These are phyloP conservation scores for Chrysemys picta DNA, from an alignment of 2,113 vertebrate genomes.

Conservation along the genomic window DNA sequence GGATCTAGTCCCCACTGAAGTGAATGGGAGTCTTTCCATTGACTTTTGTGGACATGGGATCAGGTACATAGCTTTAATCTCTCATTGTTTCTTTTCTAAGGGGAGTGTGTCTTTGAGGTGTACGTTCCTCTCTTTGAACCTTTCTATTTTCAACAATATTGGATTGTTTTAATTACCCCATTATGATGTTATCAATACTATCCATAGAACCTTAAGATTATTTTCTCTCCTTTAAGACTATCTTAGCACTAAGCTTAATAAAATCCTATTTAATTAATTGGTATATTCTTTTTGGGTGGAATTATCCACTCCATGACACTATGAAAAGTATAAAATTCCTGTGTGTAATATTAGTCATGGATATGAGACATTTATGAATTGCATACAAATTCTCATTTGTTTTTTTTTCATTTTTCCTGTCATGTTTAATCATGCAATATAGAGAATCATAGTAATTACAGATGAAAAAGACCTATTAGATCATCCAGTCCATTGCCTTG, in stretches of 20 bases:
- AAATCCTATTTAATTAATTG: background rate
- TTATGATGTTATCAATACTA: background rate
- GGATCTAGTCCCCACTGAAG: background rate
- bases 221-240: background rate
- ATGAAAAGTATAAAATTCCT: background rate
- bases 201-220: background rate
- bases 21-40: background rate
- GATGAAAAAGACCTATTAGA: background rate
- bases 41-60: background rate
- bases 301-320: background rate
- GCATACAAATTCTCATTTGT: background rate
- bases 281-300: background rate
- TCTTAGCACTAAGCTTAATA: background rate
- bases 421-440: background rate
- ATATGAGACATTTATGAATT: background rate
- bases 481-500: background rate
- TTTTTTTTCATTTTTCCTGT: background rate
- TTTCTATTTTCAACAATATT: background rate
- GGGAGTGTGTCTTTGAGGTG: rapidly evolving
- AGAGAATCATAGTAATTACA: background rate
- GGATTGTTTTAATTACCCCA: background rate
- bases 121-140: background rate
- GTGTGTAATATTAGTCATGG: background rate
- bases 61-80: background rate
- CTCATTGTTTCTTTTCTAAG: background rate